Percentiles rank a stretch among this genome's conserved stretches.
These are phyloP conservation scores for Fragum fragum DNA, from an alignment of 2,888 invertebrate species.

Conservation along the genomic window DNA sequence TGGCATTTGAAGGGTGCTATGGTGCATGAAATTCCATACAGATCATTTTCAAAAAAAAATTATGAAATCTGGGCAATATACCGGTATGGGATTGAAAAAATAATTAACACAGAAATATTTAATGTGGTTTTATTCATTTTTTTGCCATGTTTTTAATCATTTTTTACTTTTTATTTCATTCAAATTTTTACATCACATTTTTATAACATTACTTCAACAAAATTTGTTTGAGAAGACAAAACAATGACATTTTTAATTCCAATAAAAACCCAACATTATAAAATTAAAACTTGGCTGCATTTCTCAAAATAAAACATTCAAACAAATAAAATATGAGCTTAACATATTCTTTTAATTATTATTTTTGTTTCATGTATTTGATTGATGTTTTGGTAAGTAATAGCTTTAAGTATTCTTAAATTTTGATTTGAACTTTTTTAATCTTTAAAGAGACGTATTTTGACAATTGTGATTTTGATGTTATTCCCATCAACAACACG, in stretches of 20 bases:
- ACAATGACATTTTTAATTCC: conserved; percentile 13
- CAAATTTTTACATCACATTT: conserved; percentile 37
- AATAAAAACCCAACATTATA: conserved; percentile 26
- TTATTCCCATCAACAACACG: no score
- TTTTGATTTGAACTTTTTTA: no score
- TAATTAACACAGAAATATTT: conserved; percentile 3
- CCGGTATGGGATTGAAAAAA: background rate
- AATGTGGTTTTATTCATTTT: conserved; percentile 31
- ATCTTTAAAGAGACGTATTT: no score
- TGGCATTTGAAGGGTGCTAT: no score
- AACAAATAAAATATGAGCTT: background rate
- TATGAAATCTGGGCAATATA: no score
- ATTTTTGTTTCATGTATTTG: no score
- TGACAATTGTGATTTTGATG: no score
- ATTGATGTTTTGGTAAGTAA: background rate
- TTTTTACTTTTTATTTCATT: conserved; percentile 38
- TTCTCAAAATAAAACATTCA: conserved; percentile 5
- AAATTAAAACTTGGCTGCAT: conserved; percentile 19
- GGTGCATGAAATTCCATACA: no score
- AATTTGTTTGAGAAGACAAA: conserved; percentile 18
- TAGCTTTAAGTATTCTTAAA: background rate
- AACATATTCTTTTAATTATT: background rate
- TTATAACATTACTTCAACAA: conserved; percentile 30
- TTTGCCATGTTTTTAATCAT: conserved; percentile 29
- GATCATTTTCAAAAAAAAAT: no score